Base-by-base conservation (phyloP, 1,140 invertebrate genomes). In the Parasteatoda tepidariorum region DNA sequence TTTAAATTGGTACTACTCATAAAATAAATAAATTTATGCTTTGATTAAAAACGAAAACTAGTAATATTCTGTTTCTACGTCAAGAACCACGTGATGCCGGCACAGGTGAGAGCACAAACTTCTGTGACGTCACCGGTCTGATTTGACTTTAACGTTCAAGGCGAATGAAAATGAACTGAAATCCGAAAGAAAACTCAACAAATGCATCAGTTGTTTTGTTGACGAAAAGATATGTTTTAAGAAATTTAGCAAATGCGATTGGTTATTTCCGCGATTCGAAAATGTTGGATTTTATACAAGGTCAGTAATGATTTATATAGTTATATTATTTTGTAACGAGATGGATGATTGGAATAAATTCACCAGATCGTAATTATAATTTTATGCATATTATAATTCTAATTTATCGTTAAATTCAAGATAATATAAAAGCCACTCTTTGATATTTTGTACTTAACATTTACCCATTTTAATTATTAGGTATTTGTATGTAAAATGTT, bases 251-350 rank as follows among this genome's bases (percentile, higher is more conserved):
- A 75, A 75, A 75, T 75, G 73, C 73, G 73, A 75, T 38, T 75
- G 61, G 30, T 75, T 28, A 62, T 75, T 59, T 30, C 15, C 22
- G 34, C 73, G 7, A 11, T 75, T 3, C 31, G n/a, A 24, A 75
- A 75, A 75, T 75, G 73, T 28, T 75, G 73, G 73, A 75, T 75
- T 75, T 55, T 75, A 15, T 75, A 15, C 73, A 75, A 75, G 73
- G 73, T 75, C 15, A 41, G 73, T 75, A 1, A n/a, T 13, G 2
- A 15, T 24, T 11, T n/a, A 28, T 28, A n/a, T n/a, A n/a, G n/a
- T n/a, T n/a, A n/a, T n/a, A n/a, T n/a, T n/a, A n/a, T n/a, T n/a
- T n/a, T n/a, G n/a, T n/a, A n/a, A n/a, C n/a, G n/a, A n/a, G n/a
- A n/a, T n/a, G n/a, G n/a, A n/a, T n/a, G n/a, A n/a, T n/a, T n/a